Conservation (phyloP, 2,797 vertebrate species). For the Eidolon dupreanum region DNA sequence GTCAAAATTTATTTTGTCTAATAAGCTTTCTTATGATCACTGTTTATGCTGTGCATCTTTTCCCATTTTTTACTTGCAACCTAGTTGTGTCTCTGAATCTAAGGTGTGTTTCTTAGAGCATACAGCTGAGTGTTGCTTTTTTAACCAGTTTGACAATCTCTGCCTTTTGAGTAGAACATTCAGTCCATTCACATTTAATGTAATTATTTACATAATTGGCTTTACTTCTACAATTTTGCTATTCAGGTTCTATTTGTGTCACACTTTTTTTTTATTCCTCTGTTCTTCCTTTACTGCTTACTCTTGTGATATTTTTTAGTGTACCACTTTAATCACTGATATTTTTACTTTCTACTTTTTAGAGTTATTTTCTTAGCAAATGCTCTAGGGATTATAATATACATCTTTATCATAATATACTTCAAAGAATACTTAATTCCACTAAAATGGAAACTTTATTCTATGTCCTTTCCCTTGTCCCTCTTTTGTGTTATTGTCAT, state of each 20-base stretch:
- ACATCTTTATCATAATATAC: background rate
- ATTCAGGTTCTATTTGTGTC: background rate
- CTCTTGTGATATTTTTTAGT: background rate
- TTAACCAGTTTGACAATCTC: background rate
- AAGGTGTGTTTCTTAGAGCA: background rate
- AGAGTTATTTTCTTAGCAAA: constrained; percentile 27
- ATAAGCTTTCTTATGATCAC: background rate
- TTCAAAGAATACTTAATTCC: constrained; percentile 16
- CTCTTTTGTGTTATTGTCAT: background rate
- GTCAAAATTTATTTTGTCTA: background rate
- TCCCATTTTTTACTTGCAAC: background rate
- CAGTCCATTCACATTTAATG: background rate
- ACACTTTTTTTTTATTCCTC: background rate
- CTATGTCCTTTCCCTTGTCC: background rate
- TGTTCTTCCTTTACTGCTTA: background rate
- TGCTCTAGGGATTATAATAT: background rate
- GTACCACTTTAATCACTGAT: background rate
- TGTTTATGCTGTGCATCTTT: background rate
- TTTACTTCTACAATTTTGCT: background rate
- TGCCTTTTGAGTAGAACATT: background rate
- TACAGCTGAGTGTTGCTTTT: background rate
- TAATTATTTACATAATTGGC: background rate
- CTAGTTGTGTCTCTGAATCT: background rate
- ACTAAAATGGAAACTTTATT: background rate
- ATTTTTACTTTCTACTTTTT: background rate